Conservation (phyloP, 2,797 vertebrate genomes). For the Melanotaenia nigrans region DNA sequence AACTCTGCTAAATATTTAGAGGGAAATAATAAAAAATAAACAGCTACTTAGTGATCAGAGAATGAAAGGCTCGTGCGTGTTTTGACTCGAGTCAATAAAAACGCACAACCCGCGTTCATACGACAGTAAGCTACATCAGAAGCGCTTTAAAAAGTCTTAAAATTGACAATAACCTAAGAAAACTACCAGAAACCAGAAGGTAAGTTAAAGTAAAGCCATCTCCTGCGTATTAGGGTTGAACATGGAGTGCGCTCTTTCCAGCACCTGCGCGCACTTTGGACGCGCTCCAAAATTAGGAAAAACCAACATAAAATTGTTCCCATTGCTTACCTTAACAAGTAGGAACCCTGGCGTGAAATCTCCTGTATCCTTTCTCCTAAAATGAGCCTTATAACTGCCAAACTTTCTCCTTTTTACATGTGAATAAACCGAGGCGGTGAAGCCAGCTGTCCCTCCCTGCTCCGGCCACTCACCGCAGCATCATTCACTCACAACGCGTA, state of each 20-base stretch:
- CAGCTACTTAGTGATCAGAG: too few relatives aligned
- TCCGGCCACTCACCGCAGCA: slow-evolving; percentile 25
- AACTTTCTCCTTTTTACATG: slow-evolving; percentile 25
- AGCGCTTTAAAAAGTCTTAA: not conserved
- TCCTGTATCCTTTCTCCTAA: slow-evolving; percentile 6
- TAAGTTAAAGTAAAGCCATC: not conserved
- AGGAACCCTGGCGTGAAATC: slow-evolving; percentile 8
- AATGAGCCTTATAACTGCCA: not conserved
- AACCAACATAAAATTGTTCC: too few relatives aligned
- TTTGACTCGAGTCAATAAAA: too few relatives aligned
- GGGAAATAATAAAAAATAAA: too few relatives aligned
- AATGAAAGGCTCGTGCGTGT: too few relatives aligned
- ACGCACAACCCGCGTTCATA: too few relatives aligned
- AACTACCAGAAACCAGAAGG: not conserved
- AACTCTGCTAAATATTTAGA: not conserved
- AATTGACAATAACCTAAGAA: not conserved
- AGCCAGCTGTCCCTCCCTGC: not conserved
- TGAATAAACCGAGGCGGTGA: slow-evolving; percentile 8
- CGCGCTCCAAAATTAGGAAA: not conserved
- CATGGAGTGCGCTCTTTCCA: slow-evolving; percentile 38
- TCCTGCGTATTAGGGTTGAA: not conserved
- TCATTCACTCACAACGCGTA: not conserved
- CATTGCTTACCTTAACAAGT: slow-evolving; percentile 54
- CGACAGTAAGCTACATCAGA: too few relatives aligned
- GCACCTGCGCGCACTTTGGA: slow-evolving; percentile 54